Evolutionary conservation across 2,113 vertebrate genomes (phyloP).

Genomic region (Corvus hawaiiensis): DNA sequence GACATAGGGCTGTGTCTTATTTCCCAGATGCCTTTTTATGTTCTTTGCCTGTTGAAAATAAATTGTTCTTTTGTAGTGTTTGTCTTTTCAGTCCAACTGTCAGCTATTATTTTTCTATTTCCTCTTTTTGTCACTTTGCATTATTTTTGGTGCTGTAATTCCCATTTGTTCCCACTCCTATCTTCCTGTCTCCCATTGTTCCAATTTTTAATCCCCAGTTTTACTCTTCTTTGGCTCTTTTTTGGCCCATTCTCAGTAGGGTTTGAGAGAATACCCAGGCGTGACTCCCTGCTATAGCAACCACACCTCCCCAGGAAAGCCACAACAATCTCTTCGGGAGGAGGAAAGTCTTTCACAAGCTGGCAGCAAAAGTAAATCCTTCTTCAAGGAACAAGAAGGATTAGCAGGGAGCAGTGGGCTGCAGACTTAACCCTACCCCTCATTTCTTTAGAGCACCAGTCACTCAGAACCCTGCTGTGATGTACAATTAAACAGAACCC

Average conservation of each 20-base stretch:
- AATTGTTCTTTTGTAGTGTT: constrained; percentile 82
- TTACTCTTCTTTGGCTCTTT: constrained; percentile 80
- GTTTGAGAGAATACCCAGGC: constrained; percentile 85
- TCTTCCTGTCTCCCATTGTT: constrained; percentile 92
- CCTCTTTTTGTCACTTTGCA: constrained; percentile 91
- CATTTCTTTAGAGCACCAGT: constrained; percentile 88
- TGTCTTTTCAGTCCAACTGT: constrained; percentile 78
- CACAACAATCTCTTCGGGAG: constrained; percentile 84
- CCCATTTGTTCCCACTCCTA: constrained; percentile 89
- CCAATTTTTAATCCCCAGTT: constrained; percentile 85
- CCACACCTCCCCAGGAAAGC: constrained; percentile 90
- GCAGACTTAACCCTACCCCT: constrained; percentile 89
- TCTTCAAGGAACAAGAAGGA: constrained; percentile 93
- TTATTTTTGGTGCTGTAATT: constrained; percentile 95
- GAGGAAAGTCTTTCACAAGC: constrained; percentile 87
- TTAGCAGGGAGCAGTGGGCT: constrained; percentile 89
- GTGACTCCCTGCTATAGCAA: constrained; percentile 92
- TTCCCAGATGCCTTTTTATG: constrained; percentile 48
- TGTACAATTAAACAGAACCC: constrained; percentile 87
- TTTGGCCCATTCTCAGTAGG: constrained; percentile 79
- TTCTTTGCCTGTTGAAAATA: constrained; percentile 78
- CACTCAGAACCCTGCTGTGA: constrained; percentile 87
- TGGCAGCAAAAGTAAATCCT: constrained; percentile 93
- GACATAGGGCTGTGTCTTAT: background rate
- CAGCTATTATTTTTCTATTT: constrained; percentile 92